These are phyloP conservation scores for Myotis daubentonii DNA, from an alignment of 2,797 vertebrate genomes.

Conservation along the genomic window DNA sequence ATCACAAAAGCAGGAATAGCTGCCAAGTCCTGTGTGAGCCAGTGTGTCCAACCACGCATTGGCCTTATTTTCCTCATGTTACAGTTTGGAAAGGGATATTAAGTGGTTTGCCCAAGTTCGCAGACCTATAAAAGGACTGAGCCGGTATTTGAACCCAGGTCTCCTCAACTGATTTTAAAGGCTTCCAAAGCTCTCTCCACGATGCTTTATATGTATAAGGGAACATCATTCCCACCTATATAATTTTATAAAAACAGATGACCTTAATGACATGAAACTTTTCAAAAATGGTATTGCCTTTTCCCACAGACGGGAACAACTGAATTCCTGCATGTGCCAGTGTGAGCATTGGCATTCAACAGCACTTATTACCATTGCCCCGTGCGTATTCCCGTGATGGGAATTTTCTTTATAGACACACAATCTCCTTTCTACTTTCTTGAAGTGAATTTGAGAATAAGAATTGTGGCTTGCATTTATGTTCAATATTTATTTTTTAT, in stretches of 20 bases:
- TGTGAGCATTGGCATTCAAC: neutral
- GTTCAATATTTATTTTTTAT: neutral
- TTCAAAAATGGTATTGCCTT: neutral
- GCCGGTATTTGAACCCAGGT: neutral
- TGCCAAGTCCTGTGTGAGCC: neutral
- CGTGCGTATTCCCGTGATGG: neutral
- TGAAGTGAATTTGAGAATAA: constrained; percentile 12
- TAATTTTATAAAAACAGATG: constrained; percentile 22
- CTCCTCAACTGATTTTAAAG: neutral
- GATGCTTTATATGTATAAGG: neutral
- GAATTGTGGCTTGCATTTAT: neutral
- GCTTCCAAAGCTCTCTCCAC: neutral
- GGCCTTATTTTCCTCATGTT: neutral
- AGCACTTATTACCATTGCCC: neutral
- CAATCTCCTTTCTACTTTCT: neutral
- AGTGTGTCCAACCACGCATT: neutral
- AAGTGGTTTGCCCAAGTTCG: neutral
- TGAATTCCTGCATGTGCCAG: neutral
- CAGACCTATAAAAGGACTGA: neutral
- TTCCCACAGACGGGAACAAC: neutral
- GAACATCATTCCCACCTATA: neutral
- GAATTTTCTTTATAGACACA: neutral
- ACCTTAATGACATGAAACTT: neutral
- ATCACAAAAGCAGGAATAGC: neutral
- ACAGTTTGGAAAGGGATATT: neutral